Evolutionary conservation across 1,140 invertebrate genomes (phyloP).

Genomic region (Bilobella aurantiaca): DNA sequence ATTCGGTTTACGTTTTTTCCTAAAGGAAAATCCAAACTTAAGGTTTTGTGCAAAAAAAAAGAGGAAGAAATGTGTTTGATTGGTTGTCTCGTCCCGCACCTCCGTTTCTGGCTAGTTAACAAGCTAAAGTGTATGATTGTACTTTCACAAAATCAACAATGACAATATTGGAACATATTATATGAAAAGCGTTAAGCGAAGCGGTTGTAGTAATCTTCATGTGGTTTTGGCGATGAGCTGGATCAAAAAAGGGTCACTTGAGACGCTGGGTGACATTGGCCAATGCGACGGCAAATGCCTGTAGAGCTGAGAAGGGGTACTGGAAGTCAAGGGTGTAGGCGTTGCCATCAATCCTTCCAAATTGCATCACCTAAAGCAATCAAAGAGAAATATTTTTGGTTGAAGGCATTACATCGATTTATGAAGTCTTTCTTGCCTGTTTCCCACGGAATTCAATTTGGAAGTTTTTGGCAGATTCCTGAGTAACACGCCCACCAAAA

Average conservation of each 20-base stretch:
- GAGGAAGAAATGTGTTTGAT: no score
- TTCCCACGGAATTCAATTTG: constrained; percentile 96
- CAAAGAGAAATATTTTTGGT: not conserved
- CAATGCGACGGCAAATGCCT: constrained; percentile 95
- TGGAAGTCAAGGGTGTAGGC: constrained; percentile 98
- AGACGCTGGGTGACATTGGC: constrained; percentile 97
- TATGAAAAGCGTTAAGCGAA: no score
- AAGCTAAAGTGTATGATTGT: no score
- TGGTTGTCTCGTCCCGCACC: no score
- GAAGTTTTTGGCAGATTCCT: constrained; percentile 99
- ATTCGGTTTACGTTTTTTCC: no score
- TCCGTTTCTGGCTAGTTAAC: no score
- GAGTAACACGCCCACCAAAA: constrained; percentile 97
- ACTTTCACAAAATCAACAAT: no score
- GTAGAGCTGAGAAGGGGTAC: constrained; percentile 94
- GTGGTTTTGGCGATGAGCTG: not conserved
- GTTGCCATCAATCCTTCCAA: constrained; percentile 95
- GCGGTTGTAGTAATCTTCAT: not conserved
- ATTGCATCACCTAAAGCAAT: constrained; percentile 84
- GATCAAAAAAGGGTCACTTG: constrained; percentile 67
- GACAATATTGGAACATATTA: no score
- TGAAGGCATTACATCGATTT: not conserved
- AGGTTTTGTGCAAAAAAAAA: no score
- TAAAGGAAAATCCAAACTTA: no score
- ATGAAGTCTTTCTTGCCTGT: constrained; percentile 66